Conservation (phyloP, 64 coral and sea anemone species). For the Actinia equina region DNA sequence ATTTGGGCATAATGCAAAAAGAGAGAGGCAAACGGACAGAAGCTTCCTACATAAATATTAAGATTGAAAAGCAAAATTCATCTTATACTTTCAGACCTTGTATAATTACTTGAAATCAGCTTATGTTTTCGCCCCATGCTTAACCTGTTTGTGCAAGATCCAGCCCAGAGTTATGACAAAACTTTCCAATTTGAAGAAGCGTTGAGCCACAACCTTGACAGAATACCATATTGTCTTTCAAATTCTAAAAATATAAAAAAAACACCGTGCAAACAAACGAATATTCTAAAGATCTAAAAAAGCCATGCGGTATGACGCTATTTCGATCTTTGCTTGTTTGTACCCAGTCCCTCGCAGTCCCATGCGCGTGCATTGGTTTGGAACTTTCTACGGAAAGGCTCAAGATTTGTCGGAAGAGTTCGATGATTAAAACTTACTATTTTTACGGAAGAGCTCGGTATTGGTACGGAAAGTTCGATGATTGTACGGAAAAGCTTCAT, state of each 20-base stretch:
- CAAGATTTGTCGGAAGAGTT: background rate
- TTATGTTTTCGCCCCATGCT: no score
- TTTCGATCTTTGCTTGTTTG: background rate
- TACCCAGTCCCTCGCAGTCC: background rate
- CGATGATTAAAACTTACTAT: background rate
- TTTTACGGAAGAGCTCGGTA: background rate
- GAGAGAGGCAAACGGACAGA: background rate
- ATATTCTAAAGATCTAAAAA: background rate
- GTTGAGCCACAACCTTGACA: background rate
- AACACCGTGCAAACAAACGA: background rate
- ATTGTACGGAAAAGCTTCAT: no score
- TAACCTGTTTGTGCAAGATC: no score
- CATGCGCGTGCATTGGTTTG: background rate
- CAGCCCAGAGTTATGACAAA: background rate
- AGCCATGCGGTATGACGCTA: background rate
- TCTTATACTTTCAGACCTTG: no score
- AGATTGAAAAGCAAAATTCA: no score
- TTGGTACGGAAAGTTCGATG: no score
- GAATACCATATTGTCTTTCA: background rate
- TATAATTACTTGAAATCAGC: no score
- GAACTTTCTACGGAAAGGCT: constrained; percentile 1
- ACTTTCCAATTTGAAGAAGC: background rate
- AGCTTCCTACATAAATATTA: no score
- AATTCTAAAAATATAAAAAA: background rate
- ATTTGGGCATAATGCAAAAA: background rate